Evolutionary conservation across 2,888 invertebrate genomes (phyloP).

Genomic region (Eudasyphora cyanicolor): DNA sequence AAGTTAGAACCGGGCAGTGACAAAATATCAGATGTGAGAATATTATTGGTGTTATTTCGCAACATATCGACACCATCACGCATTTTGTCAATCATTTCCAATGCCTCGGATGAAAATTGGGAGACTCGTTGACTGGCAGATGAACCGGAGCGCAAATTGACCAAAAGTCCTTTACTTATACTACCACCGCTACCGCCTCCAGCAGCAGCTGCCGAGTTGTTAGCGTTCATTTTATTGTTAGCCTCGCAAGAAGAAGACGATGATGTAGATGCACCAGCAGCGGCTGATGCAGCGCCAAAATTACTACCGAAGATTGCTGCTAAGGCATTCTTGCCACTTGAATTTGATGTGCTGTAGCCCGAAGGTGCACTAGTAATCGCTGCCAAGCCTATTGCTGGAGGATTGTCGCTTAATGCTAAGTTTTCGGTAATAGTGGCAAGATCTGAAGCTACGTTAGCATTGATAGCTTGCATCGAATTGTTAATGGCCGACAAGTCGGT

Average conservation of each 20-base stretch:
- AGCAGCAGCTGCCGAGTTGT: slow-evolving; percentile 73
- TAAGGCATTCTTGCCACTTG: slow-evolving; percentile 80
- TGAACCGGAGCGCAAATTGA: slow-evolving; percentile 73
- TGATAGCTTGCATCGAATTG: slow-evolving; percentile 85
- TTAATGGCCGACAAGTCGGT: slow-evolving; percentile 87
- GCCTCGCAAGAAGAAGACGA: slow-evolving; percentile 73
- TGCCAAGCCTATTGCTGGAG: slow-evolving; percentile 61
- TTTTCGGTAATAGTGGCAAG: slow-evolving; percentile 93
- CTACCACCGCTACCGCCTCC: slow-evolving; percentile 71
- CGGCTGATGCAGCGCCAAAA: slow-evolving; percentile 76
- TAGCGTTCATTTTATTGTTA: slow-evolving; percentile 80
- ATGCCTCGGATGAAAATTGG: slow-evolving; percentile 81
- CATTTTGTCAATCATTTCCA: slow-evolving; percentile 85
- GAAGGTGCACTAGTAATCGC: slow-evolving; percentile 41
- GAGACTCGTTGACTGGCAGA: slow-evolving; percentile 72
- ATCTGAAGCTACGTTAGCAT: slow-evolving; percentile 82
- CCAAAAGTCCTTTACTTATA: slow-evolving; percentile 77
- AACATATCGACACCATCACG: slow-evolving; percentile 86
- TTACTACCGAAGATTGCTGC: slow-evolving; percentile 71
- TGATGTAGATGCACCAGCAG: slow-evolving; percentile 53
- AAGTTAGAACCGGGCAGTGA: slow-evolving; percentile 81
- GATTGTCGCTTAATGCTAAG: slow-evolving; percentile 84
- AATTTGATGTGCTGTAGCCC: slow-evolving; percentile 81
- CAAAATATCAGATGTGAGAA: slow-evolving; percentile 86
- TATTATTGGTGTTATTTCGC: slow-evolving; percentile 89